Conservation (phyloP, 2,113 vertebrate genomes). For the Ia io region DNA sequence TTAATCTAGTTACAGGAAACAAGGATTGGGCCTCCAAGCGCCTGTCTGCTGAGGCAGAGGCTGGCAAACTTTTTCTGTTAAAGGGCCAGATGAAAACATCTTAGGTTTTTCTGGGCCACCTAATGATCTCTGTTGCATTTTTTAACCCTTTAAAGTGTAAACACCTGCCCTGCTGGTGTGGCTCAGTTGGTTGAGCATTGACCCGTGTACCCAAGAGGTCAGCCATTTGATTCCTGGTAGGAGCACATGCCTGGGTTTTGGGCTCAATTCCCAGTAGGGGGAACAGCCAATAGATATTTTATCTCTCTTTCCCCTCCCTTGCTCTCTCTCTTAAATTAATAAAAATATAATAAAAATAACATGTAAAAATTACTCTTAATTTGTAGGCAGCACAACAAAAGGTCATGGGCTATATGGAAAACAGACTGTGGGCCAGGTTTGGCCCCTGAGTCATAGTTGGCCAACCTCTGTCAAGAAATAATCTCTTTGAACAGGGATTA, state of each 20-base stretch:
- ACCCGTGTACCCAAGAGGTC: no score
- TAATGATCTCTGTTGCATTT: neutral
- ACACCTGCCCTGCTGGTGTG: neutral
- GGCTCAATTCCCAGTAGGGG: no score
- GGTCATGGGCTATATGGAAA: neutral
- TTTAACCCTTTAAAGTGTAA: neutral
- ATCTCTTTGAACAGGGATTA: neutral
- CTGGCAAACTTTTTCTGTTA: neutral
- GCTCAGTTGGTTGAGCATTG: no score
- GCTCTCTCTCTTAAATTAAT: no score
- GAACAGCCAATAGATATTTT: no score
- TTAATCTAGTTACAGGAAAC: slow-evolving; percentile 10
- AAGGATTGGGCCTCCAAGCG: neutral
- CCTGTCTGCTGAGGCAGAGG: neutral
- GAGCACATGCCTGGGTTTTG: no score
- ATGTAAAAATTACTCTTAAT: neutral
- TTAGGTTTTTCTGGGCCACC: neutral
- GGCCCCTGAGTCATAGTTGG: neutral
- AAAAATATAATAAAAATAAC: neutral
- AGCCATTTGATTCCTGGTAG: no score
- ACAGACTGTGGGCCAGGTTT: neutral
- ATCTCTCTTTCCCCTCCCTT: no score
- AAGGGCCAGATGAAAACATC: neutral
- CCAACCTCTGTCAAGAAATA: neutral
- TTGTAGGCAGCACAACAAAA: neutral